Evolutionary conservation across 2,113 vertebrate genomes (phyloP), one percentile per base, ranked within the genome.

Genomic region (Apodemus sylvaticus): DNA sequence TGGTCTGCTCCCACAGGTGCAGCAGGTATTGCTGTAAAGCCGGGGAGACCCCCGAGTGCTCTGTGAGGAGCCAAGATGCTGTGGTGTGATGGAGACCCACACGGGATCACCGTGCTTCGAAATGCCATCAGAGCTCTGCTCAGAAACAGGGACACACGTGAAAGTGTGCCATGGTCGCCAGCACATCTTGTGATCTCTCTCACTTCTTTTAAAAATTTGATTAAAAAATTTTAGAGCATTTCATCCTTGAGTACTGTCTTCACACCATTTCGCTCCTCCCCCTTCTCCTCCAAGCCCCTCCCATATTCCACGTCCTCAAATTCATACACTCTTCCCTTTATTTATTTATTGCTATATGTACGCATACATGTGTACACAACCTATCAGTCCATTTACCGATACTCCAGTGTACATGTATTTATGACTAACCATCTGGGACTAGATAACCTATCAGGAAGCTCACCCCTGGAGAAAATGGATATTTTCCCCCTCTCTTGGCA

Each of bases 11-110:
- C 34, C 53, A 36, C 51, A 36, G 5, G 0, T 14, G 42, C 45
- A 53, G 31, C 24, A 29, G 12, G 16, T 34, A 36, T 2, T 39
- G 70, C 12, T 7, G 7, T 45, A 0, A 22, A 39, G 68, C 53
- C 0, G n/a, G 14, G 39, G 73, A 73, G 60, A 89, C 9, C 58
- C 51, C 7, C 0, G 3, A 14, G 12, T 0, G 2, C 29, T 74
- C 68, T 70, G 34, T 6, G 39, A 31, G 48, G 39, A 53, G n/a
- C 13, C 31, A 7, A 71, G 85, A 51, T 8, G 5, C n/a, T 4
- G 19, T 31, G 79, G 53, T 19, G 36, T 12, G 13, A 24, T 60
- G 13, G 34, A 86, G 34, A 89, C 24, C 45, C 29, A 39, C 24
- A 7, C 19, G 0, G 10, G 64, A 26, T 8, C 14, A 24, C 74